phyloP scores from a whole-genome alignment of 2,113 vertebrate genomes.

The Zingel zingel region DNA sequence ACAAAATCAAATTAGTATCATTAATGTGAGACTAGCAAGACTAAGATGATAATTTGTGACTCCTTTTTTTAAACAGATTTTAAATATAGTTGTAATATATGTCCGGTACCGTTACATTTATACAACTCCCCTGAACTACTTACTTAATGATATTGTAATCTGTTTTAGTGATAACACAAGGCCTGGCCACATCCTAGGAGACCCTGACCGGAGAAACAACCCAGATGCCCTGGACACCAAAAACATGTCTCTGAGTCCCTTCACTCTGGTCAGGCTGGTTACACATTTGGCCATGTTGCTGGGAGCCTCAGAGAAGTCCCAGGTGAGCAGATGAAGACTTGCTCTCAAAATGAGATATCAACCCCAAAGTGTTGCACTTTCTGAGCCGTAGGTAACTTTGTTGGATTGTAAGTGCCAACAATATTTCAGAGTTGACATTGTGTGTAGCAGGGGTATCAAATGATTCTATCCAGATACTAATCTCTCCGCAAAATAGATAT shows the following conservation, averaged over 20 bases:
- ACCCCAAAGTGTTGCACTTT: background rate
- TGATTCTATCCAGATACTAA: background rate
- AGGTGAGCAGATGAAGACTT: conserved; percentile 78
- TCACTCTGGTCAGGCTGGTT: conserved; percentile 84
- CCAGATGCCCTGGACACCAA: conserved; percentile 75
- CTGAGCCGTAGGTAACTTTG: background rate
- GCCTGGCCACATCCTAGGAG: conserved; percentile 87
- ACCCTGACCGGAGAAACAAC: conserved; percentile 36
- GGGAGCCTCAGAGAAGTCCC: conserved; percentile 76
- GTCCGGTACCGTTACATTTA: background rate
- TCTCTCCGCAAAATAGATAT: background rate
- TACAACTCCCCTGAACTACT: background rate
- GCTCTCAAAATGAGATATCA: background rate
- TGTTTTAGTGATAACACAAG: conserved; percentile 84
- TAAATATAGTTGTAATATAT: background rate
- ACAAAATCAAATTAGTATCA: background rate
- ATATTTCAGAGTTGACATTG: background rate
- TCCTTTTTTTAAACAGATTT: background rate
- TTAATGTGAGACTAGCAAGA: background rate
- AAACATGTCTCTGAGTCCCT: conserved; percentile 77
- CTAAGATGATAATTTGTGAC: background rate
- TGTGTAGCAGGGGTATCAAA: background rate
- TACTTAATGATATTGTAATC: background rate
- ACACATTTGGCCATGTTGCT: conserved; percentile 88
- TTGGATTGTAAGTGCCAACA: background rate